Evolutionary conservation across 2,888 invertebrate genomes (phyloP).

Genomic region (Thalpophila matura): DNA sequence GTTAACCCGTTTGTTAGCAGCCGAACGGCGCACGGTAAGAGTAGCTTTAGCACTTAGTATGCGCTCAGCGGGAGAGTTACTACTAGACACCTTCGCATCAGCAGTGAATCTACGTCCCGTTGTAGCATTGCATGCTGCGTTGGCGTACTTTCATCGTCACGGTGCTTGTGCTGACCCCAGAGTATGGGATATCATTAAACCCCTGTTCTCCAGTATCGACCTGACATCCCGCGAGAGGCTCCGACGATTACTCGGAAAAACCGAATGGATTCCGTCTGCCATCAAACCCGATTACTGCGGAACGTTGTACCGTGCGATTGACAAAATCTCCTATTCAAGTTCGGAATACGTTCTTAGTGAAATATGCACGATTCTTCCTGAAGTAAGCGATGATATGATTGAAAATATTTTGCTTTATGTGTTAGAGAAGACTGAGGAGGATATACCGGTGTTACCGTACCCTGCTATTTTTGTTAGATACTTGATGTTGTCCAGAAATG

Average conservation of each 20-base stretch:
- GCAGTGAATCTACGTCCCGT: slow-evolving; percentile 35
- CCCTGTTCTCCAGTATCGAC: slow-evolving; percentile 65
- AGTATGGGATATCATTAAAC: slow-evolving; percentile 74
- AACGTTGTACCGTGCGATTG: slow-evolving; percentile 62
- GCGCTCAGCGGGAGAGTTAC: slow-evolving; percentile 14
- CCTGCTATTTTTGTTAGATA: slow-evolving; percentile 72
- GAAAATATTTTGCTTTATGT: slow-evolving; percentile 56
- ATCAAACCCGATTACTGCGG: slow-evolving; percentile 72
- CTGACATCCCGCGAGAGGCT: slow-evolving; percentile 46
- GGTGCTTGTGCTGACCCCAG: slow-evolving; percentile 54
- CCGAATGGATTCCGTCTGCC: slow-evolving; percentile 61
- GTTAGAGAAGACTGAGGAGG: slow-evolving; percentile 30
- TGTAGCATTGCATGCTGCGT: slow-evolving; percentile 68
- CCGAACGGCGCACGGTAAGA: slow-evolving; percentile 68
- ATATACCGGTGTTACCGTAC: slow-evolving; percentile 51
- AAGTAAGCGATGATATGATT: slow-evolving; percentile 58
- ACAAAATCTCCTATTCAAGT: slow-evolving; percentile 47
- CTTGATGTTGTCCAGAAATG: slow-evolving; percentile 68
- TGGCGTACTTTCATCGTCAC: slow-evolving; percentile 61
- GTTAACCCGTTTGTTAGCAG: slow-evolving; percentile 62
- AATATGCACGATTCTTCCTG: slow-evolving; percentile 64
- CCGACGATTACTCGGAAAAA: slow-evolving; percentile 41
- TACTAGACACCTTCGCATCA: slow-evolving; percentile 33
- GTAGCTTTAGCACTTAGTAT: slow-evolving; percentile 67
- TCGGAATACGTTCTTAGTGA: slow-evolving; percentile 58